A percentile compares a stretch with the other conserved stretches of the same genome.
These are phyloP conservation scores for Portevinia maculata DNA, from an alignment of 2,888 invertebrate species.

Conservation along the genomic window DNA sequence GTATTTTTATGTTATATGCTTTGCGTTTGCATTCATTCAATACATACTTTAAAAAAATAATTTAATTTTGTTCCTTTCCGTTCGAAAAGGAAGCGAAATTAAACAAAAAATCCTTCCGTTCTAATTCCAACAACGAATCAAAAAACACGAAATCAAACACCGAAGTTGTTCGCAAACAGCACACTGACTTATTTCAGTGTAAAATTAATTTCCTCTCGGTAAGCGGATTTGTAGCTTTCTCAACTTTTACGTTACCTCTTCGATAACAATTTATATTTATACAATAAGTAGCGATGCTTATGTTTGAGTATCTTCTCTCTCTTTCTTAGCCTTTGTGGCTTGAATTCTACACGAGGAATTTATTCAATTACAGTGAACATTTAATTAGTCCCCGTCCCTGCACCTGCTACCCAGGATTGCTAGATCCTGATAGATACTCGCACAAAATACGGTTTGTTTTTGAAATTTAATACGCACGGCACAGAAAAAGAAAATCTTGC, in stretches of 20 bases:
- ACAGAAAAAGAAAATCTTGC: constrained; percentile 6
- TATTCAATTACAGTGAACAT: constrained; percentile 69
- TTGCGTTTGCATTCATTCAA: background rate
- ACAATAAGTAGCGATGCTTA: background rate
- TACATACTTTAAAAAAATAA: background rate
- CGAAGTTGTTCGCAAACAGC: background rate
- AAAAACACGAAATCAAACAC: background rate
- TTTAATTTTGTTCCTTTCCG: background rate
- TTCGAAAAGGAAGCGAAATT: background rate
- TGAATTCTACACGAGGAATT: constrained; percentile 54
- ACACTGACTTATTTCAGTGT: constrained; percentile 32
- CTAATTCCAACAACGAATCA: background rate
- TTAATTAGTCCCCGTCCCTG: constrained; percentile 59
- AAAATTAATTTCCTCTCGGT: constrained; percentile 61
- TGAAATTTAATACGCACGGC: constrained; percentile 55
- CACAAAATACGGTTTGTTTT: constrained; percentile 61
- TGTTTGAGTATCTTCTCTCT: background rate
- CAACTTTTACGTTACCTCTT: constrained; percentile 8
- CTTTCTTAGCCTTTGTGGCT: constrained; percentile 18
- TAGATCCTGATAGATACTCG: constrained; percentile 34
- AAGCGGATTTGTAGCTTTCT: constrained; percentile 61
- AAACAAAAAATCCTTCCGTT: background rate
- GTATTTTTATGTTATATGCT: background rate
- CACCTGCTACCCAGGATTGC: constrained; percentile 32
- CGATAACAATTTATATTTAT: constrained; percentile 16